Evolutionary conservation across 2,113 vertebrate genomes (phyloP), one percentile per base, ranked within the genome.

Genomic region (Bujurquina vittata): DNA sequence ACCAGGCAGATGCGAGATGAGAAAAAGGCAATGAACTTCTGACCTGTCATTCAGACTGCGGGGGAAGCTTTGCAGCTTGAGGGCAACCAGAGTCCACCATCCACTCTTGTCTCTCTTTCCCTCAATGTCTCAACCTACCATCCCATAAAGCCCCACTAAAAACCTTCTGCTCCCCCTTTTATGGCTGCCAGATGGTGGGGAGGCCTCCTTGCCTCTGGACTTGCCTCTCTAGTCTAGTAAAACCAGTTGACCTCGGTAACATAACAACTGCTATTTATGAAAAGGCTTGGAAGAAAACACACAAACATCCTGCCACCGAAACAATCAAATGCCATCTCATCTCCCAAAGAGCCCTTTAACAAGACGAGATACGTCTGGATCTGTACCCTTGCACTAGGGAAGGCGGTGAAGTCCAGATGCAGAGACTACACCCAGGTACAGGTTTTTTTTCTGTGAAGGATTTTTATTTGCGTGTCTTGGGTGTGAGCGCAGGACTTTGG

Each of bases 21-120:
- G 88, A 89, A 90, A 80, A 92, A 95, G 95, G 94, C 94, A 95
- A 91, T 96, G 95, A 95, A 95, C 95, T 96, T 95, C 95, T 96
- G 95, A 95, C 95, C 95, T 93, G 92, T 94, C 88, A 87, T 93
- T 94, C 91, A 94, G 92, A 90, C 89, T 77, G 88, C 84, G 84
- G 91, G 92, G 94, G 93, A 95, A 93, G 90, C 93, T 87, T 80
- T 93, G 91, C 91, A 92, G 88, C 94, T 92, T 15, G 86, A 91
- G 95, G 94, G 94, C 94, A 95, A 93, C 88, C 81, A 92, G 92
- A 95, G 94, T 95, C 93, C 93, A 95, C 91, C 94, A 89, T 92
- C 92, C 90, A 90, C 87, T 84, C 91, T 54, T 86, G 91, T 91
- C 91, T 92, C 92, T 87, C 88, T 85, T 86, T 79, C 88, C 84